Conservation (phyloP, 2,888 invertebrate genomes). For the Glyphotaelius pellucidus region DNA sequence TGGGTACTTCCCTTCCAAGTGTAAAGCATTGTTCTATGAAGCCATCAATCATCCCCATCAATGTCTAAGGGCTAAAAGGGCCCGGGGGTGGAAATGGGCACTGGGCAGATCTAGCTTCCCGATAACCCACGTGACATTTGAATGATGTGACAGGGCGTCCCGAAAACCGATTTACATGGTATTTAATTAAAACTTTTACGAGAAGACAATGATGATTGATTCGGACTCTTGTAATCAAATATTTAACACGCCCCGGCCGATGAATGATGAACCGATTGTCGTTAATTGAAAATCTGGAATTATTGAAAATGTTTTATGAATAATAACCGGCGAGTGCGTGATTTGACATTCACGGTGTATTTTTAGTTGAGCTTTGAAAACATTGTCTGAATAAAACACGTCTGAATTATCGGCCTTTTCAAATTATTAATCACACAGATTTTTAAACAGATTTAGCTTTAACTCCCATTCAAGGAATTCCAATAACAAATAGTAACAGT, state of each 20-base stretch:
- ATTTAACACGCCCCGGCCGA: slow-evolving; percentile 27
- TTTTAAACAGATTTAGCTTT: not conserved
- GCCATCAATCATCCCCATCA: slow-evolving; percentile 69
- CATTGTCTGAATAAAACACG: too few relatives aligned
- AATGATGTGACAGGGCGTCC: slow-evolving; percentile 43
- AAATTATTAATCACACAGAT: not conserved
- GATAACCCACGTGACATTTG: slow-evolving; percentile 49
- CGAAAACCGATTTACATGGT: slow-evolving; percentile 50
- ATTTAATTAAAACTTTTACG: slow-evolving; percentile 56
- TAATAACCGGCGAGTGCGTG: not conserved
- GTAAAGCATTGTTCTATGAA: slow-evolving; percentile 66
- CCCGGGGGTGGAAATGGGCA: not conserved
- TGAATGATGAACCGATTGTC: slow-evolving; percentile 27
- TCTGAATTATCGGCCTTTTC: not conserved
- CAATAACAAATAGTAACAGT: not conserved
- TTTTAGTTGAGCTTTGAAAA: not conserved
- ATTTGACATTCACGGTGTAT: not conserved
- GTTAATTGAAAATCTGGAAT: slow-evolving; percentile 39
- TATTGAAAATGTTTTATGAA: slow-evolving; percentile 4
- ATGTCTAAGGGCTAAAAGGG: slow-evolving; percentile 23
- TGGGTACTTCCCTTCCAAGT: not conserved
- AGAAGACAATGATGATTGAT: slow-evolving; percentile 53
- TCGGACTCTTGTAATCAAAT: slow-evolving; percentile 40
- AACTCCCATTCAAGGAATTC: not conserved
- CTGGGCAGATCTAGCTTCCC: slow-evolving; percentile 50